phyloP scores from a whole-genome alignment of 2,113 vertebrate species.

The Setophaga coronata region DNA sequence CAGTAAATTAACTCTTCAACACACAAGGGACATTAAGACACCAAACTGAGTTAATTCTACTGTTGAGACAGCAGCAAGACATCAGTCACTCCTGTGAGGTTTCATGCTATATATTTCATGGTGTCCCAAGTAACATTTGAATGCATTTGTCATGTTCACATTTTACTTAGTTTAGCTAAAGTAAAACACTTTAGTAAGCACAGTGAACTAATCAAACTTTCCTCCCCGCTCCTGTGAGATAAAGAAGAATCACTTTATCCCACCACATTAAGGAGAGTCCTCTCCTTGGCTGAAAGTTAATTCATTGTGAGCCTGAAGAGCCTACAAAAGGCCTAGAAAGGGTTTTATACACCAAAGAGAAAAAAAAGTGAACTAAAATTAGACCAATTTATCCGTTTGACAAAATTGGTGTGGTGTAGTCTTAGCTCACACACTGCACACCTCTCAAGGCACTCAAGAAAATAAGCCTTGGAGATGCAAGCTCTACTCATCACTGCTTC shows the following conservation, averaged over 20 bases:
- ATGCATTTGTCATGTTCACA: background rate
- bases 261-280: background rate
- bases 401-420: background rate
- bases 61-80: background rate
- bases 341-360: background rate
- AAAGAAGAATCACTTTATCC: background rate
- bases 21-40: background rate
- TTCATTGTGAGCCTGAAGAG: background rate
- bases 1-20: conserved; percentile 20
- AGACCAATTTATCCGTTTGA: background rate
- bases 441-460: background rate
- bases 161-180: background rate
- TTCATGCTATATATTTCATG: background rate
- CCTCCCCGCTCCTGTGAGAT: rapidly evolving
- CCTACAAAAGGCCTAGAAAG: background rate
- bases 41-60: background rate
- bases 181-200: background rate
- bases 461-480: background rate
- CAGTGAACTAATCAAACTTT: background rate
- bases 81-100: background rate
- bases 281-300: background rate
- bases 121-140: background rate
- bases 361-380: background rate
- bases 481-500: background rate
- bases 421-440: background rate